Percentiles rank a stretch among this genome's conserved stretches.
phyloP scores from a whole-genome alignment of 2,113 vertebrate species.

The Melanerpes formicivorus region DNA sequence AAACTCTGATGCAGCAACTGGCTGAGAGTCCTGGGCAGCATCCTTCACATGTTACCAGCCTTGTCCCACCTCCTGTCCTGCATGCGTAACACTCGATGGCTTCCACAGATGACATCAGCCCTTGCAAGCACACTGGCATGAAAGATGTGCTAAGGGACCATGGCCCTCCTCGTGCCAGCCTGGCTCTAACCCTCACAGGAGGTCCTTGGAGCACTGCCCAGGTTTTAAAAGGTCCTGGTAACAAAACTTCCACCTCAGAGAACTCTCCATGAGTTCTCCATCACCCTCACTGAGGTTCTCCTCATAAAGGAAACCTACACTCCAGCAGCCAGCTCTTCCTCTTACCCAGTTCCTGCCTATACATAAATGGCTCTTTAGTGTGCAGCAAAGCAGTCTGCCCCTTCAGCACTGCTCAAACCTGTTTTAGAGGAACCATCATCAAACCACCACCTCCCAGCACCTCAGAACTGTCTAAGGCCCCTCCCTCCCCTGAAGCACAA shows the following conservation, averaged over 20 bases:
- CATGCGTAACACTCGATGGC: rapidly evolving
- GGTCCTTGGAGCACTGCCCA: not conserved
- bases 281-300: not conserved
- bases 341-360: not conserved
- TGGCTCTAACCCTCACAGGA: not conserved
- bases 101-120: not conserved
- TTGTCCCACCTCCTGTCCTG: not conserved
- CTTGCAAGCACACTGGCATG: not conserved
- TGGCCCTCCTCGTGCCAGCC: not conserved
- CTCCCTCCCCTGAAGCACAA: not conserved
- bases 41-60: not conserved
- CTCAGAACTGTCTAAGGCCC: not conserved
- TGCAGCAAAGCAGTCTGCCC: not conserved
- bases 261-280: not conserved
- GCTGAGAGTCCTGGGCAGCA: not conserved
- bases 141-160: not conserved
- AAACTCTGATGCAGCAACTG: rapidly evolving
- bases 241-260: not conserved
- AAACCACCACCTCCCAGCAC: not conserved
- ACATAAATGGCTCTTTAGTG: too few species aligned
- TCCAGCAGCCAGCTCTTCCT: not conserved
- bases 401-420: not conserved
- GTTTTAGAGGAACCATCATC: not conserved
- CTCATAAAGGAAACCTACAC: not conserved
- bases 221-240: not conserved